Evolutionary conservation across 1,140 invertebrate genomes (phyloP).

Genomic region (Cyphomyrmex costatus): DNA sequence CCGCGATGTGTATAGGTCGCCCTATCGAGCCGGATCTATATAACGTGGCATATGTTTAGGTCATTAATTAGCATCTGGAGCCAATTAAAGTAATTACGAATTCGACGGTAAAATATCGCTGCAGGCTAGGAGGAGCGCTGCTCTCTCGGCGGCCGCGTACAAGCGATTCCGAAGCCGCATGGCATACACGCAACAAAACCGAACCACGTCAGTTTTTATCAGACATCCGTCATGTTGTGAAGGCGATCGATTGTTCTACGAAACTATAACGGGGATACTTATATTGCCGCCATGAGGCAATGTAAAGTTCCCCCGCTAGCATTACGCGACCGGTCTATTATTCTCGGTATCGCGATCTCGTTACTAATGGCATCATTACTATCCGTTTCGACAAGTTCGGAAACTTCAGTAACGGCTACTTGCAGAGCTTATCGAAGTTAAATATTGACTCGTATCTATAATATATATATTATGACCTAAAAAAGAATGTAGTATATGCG

Average conservation of each 20-base stretch:
- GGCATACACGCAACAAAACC: constrained; percentile 47
- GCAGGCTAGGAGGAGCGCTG: constrained; percentile 36
- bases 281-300: constrained; percentile 46
- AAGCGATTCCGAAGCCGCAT: constrained; percentile 48
- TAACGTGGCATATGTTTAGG: constrained; percentile 82
- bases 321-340: constrained; percentile 36
- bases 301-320: constrained; percentile 52
- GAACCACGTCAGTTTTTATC: constrained; percentile 74
- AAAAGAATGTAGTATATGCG: background rate
- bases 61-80: constrained; percentile 86
- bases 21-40: constrained; percentile 80
- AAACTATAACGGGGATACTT: constrained; percentile 63
- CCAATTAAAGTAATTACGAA: constrained; percentile 85
- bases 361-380: constrained; percentile 49
- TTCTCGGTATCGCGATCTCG: constrained; percentile 55
- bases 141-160: constrained; percentile 14
- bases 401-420: background rate
- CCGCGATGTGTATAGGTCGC: constrained; percentile 45
- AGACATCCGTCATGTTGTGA: constrained; percentile 67
- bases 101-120: constrained; percentile 82
- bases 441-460: background rate
- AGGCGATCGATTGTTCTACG: constrained; percentile 70
- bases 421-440: background rate
- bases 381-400: constrained; percentile 7
- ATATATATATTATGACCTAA: background rate